Evolutionary conservation across 2,888 invertebrate genomes (phyloP).

Genomic region (Amblyjoppa proteus): DNA sequence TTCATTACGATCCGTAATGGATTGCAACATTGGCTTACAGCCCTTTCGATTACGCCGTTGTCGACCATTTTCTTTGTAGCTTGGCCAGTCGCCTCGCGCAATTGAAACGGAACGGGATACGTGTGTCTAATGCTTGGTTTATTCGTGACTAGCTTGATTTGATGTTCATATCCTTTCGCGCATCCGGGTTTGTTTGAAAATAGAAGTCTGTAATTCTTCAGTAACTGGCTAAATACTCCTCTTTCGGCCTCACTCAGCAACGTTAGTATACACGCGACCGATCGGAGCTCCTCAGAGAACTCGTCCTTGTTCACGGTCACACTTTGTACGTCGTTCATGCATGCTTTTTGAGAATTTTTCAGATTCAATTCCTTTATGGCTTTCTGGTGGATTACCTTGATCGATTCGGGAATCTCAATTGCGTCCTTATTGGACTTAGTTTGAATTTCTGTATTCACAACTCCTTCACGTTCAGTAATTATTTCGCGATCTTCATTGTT

Average conservation of each 20-base stretch:
- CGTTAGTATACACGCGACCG: constrained; percentile 1
- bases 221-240: background rate
- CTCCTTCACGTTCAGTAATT: too few relatives aligned
- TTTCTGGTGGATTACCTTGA: too few relatives aligned
- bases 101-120: background rate
- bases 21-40: background rate
- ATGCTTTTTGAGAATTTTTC: too few relatives aligned
- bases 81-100: background rate
- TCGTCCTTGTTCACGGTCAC: constrained; percentile 52
- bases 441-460: too few relatives aligned
- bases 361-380: too few relatives aligned
- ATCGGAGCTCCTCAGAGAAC: constrained; percentile 39
- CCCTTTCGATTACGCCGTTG: background rate
- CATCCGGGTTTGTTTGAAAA: background rate
- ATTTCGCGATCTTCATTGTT: too few relatives aligned
- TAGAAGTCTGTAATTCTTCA: background rate
- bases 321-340: too few relatives aligned
- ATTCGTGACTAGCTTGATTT: background rate
- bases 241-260: background rate
- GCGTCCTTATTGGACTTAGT: too few relatives aligned
- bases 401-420: too few relatives aligned
- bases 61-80: background rate
- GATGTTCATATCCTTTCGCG: background rate
- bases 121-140: background rate
- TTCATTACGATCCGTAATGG: background rate